Evolutionary conservation across 2,888 invertebrate genomes (phyloP).

Genomic region (Norana najaformis): DNA sequence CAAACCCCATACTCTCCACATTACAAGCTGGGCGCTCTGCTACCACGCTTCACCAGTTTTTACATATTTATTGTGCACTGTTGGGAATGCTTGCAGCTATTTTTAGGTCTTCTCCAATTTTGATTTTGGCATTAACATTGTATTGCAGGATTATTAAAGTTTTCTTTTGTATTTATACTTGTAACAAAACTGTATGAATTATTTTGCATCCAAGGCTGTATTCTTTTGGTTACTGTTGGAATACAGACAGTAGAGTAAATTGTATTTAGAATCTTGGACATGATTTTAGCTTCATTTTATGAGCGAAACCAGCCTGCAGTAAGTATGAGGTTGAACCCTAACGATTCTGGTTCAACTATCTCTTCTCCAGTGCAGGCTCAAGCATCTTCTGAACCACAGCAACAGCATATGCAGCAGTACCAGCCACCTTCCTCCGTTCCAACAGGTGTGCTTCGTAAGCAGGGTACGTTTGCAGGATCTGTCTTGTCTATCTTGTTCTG

Average conservation of each 20-base stretch:
- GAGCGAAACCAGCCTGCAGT: slow-evolving; percentile 6
- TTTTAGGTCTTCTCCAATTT: no score
- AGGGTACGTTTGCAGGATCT: slow-evolving; percentile 66
- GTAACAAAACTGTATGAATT: no score
- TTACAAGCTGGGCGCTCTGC: no score
- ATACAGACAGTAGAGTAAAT: neutral
- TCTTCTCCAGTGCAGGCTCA: slow-evolving; percentile 77
- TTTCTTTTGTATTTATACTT: neutral
- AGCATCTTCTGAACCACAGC: slow-evolving; percentile 62
- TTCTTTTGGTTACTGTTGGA: neutral
- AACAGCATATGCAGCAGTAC: slow-evolving; percentile 46
- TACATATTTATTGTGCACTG: neutral
- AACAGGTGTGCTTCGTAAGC: slow-evolving; percentile 78
- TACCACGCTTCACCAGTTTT: no score
- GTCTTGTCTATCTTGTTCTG: neutral
- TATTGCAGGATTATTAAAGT: neutral
- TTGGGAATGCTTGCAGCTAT: neutral
- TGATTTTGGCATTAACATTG: no score
- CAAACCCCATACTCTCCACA: no score
- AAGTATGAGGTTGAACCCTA: slow-evolving; percentile 71
- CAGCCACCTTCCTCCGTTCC: slow-evolving; percentile 80
- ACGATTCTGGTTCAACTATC: slow-evolving; percentile 81
- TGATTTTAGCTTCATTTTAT: slow-evolving; percentile 24
- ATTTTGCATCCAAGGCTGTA: neutral
- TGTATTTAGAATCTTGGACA: neutral